phyloP scores from a whole-genome alignment of 2,113 vertebrate genomes.

The Tenrec ecaudatus region DNA sequence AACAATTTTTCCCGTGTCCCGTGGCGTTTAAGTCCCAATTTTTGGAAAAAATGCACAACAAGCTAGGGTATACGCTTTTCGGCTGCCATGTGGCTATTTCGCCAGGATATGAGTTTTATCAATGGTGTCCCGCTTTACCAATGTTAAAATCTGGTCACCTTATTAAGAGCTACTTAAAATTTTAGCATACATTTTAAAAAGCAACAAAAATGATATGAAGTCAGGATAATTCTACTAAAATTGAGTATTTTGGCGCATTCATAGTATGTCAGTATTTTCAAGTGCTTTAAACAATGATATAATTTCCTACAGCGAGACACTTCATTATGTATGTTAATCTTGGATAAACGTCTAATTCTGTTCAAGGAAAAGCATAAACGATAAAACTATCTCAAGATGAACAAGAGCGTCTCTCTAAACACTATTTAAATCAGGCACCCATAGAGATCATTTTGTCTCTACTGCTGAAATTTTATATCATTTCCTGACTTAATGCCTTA shows the following conservation, averaged over 20 bases:
- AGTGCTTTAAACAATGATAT: slow-evolving; percentile 31
- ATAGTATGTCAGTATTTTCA: slow-evolving; percentile 9
- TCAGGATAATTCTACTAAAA: not conserved
- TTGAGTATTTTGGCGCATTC: not conserved
- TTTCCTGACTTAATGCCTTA: slow-evolving; percentile 9
- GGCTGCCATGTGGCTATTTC: no score
- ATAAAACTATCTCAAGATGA: not conserved
- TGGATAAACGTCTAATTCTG: slow-evolving; percentile 35
- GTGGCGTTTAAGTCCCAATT: no score
- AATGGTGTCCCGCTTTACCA: no score
- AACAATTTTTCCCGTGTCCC: no score
- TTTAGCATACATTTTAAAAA: not conserved
- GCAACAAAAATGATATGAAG: not conserved
- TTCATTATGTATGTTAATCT: slow-evolving; percentile 12
- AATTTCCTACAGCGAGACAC: slow-evolving; percentile 26
- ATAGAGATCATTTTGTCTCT: not conserved
- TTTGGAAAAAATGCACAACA: no score
- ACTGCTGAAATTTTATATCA: not conserved
- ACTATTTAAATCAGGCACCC: not conserved
- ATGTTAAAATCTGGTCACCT: no score
- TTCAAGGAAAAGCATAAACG: slow-evolving; percentile 53
- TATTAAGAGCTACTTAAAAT: no score
- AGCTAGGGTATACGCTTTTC: no score
- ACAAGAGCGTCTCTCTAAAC: slow-evolving; percentile 19
- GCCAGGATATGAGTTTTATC: no score